Percentiles rank a stretch among this genome's conserved stretches.
phyloP scores from a whole-genome alignment of 2,113 vertebrate species.

The Tetraodon nigroviridis region DNA sequence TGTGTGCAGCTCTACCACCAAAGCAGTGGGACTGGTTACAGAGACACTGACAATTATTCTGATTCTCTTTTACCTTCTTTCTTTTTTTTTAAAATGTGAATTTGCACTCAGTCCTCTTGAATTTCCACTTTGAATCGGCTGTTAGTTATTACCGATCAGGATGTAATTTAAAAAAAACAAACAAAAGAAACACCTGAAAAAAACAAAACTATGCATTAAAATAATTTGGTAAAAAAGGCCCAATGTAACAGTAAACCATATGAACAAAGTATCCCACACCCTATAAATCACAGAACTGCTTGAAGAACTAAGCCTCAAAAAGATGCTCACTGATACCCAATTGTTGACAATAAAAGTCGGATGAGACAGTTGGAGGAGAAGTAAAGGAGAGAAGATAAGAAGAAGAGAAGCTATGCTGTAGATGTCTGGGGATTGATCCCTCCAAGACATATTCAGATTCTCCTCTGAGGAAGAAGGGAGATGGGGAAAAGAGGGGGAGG shows the following conservation, averaged over 20 bases:
- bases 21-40: slow-evolving; percentile 45
- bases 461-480: slow-evolving; percentile 49
- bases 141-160: background rate
- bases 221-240: slow-evolving; percentile 9
- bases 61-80: slow-evolving; percentile 5
- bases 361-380: slow-evolving; percentile 31
- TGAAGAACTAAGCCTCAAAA: slow-evolving; percentile 12
- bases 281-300: slow-evolving; percentile 30
- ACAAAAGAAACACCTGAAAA: too few species aligned
- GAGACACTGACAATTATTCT: slow-evolving; percentile 17
- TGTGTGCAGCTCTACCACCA: slow-evolving; percentile 41
- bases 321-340: slow-evolving; percentile 29
- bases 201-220: slow-evolving; percentile 1
- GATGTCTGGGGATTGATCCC: slow-evolving; percentile 60
- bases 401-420: slow-evolving; percentile 27
- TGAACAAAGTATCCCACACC: background rate
- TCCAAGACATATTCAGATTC: slow-evolving; percentile 48
- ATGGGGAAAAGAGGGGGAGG: slow-evolving; percentile 23
- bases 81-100: too few species aligned
- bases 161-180: background rate
- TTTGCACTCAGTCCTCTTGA: background rate
- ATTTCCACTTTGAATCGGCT: background rate
- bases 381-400: slow-evolving; percentile 32
- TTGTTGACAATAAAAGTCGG: slow-evolving; percentile 40
- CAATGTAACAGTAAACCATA: slow-evolving; percentile 2